Conservation (phyloP, 2,113 vertebrate genomes). For the Globicephala melas region DNA sequence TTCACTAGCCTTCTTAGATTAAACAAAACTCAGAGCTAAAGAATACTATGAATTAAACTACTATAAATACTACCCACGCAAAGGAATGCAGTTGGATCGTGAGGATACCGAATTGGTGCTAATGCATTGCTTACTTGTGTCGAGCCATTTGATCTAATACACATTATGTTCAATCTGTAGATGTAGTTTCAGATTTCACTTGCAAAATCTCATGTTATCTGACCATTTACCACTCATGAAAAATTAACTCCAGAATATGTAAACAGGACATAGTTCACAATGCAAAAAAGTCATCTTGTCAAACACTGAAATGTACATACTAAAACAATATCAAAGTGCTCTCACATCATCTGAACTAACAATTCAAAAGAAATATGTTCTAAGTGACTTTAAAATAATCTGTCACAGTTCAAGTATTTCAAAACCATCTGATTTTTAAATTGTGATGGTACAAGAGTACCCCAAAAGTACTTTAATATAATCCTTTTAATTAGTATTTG, state of each 20-base stretch:
- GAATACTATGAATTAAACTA: constrained; percentile 68
- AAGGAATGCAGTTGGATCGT: constrained; percentile 50
- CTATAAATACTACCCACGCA: constrained; percentile 61
- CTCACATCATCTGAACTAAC: not conserved
- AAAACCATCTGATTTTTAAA: constrained; percentile 6
- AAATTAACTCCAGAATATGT: not conserved
- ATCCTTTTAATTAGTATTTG: not conserved
- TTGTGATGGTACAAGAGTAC: not conserved
- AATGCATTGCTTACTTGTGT: not conserved
- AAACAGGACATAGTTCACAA: not conserved
- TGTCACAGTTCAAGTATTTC: not conserved
- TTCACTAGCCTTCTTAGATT: constrained; percentile 80
- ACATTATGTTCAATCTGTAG: not conserved
- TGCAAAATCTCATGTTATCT: not conserved
- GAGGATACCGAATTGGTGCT: not conserved
- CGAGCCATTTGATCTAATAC: not conserved
- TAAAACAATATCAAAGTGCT: not conserved
- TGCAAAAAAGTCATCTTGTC: not conserved
- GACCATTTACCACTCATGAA: not conserved
- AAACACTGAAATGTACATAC: not conserved
- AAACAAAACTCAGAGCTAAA: constrained; percentile 77
- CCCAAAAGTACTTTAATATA: not conserved
- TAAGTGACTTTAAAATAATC: not conserved
- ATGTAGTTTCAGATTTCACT: not conserved
- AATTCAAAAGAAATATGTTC: not conserved